Percentiles rank a stretch among this genome's conserved stretches.
Conservation (phyloP, 53 echinoderm and acorn worm genomes). For the Paelopatides confundens region DNA sequence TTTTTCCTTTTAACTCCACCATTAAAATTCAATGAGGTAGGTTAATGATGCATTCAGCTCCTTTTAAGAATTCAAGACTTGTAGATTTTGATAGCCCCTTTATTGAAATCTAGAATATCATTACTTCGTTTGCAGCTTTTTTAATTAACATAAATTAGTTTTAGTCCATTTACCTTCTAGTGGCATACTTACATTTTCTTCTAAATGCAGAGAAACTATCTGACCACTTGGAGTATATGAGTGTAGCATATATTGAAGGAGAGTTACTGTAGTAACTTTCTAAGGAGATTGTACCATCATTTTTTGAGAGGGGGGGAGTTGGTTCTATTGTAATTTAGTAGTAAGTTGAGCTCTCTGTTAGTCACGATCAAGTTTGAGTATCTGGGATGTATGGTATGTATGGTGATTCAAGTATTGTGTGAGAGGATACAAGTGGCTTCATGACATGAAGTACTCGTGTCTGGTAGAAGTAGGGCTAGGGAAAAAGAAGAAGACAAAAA, state of each 20-base stretch:
- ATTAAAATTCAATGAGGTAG: slow-evolving; percentile 23
- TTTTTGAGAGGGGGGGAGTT: too few species aligned
- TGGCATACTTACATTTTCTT: neutral
- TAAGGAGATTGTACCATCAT: too few species aligned
- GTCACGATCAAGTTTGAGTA: too few species aligned
- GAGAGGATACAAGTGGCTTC: too few species aligned
- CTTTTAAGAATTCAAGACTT: neutral
- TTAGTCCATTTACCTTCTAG: slow-evolving; percentile 9
- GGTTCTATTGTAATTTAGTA: too few species aligned
- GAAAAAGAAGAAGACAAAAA: too few species aligned
- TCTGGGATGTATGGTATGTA: too few species aligned
- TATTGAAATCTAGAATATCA: neutral
- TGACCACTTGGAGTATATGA: neutral
- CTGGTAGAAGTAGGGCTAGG: too few species aligned
- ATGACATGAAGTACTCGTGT: too few species aligned
- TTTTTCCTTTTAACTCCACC: slow-evolving; percentile 29
- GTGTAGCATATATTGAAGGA: neutral
- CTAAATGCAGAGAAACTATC: neutral
- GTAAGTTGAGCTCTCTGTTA: too few species aligned
- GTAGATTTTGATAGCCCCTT: neutral
- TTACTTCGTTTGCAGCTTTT: neutral
- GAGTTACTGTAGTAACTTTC: too few species aligned
- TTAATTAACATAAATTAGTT: slow-evolving; percentile 25
- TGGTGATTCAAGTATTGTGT: too few species aligned
- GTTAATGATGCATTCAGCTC: slow-evolving; percentile 4